Percentiles rank a stretch among this genome's conserved stretches.
phyloP scores from a whole-genome alignment of 1,140 invertebrate species.

The Formica selysi region DNA sequence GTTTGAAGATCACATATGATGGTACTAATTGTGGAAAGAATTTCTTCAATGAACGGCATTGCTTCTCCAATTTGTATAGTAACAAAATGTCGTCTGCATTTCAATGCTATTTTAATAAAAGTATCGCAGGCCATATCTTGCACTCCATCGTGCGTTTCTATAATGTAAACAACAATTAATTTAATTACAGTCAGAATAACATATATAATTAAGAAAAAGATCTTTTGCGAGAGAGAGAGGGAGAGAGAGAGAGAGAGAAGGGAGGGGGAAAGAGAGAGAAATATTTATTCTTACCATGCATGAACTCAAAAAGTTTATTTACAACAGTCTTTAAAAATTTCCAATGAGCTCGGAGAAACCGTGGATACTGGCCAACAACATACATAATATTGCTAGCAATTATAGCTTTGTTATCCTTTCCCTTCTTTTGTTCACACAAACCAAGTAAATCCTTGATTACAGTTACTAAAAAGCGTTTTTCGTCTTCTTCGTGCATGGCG shows the following conservation, averaged over 20 bases:
- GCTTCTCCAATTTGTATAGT: constrained; percentile 98
- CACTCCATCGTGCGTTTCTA: constrained; percentile 99
- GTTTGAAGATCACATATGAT: constrained; percentile 99
- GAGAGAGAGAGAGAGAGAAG: no score
- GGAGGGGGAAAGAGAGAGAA: background rate
- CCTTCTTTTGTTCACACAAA: constrained; percentile 99
- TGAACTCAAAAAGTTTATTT: constrained; percentile 99
- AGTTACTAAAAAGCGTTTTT: constrained; percentile 99
- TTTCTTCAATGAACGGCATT: constrained; percentile 99
- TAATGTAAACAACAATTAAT: constrained; percentile 60
- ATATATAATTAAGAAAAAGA: no score
- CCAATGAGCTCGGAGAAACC: constrained; percentile 99
- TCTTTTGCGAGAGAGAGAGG: no score
- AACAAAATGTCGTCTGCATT: constrained; percentile 99
- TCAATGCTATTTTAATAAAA: constrained; percentile 99
- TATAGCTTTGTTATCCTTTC: constrained; percentile 99
- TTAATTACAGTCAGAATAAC: background rate
- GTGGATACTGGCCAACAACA: constrained; percentile 99
- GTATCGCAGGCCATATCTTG: constrained; percentile 99
- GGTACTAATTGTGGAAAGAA: constrained; percentile 97
- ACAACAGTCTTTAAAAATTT: constrained; percentile 99
- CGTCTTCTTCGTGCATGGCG: constrained; percentile 99
- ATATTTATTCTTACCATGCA: constrained; percentile 92
- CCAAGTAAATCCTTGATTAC: constrained; percentile 99
- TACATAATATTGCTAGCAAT: constrained; percentile 99